A percentile compares a stretch with the other conserved stretches of the same genome.
Conservation (phyloP, 2,113 vertebrate genomes). For the Hemicordylus capensis region DNA sequence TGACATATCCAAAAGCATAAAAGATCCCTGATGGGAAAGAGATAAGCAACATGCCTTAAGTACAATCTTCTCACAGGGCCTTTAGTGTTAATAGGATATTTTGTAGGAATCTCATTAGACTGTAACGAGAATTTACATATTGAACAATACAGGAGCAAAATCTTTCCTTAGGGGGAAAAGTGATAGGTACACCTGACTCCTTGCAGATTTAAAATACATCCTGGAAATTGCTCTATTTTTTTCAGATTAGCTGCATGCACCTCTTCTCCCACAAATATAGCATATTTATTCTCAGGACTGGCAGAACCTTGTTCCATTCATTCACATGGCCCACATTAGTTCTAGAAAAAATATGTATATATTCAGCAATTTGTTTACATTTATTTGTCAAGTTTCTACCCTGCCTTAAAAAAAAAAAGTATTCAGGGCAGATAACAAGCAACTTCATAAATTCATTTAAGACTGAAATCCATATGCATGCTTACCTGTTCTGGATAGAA, state of each 20-base stretch:
- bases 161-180: slow-evolving; percentile 59
- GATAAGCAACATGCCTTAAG: slow-evolving; percentile 62
- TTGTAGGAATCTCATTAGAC: slow-evolving; percentile 64
- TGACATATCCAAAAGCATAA: slow-evolving; percentile 59
- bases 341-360: neutral
- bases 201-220: slow-evolving; percentile 39
- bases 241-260: neutral
- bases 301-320: neutral
- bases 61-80: slow-evolving; percentile 49
- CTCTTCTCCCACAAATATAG: neutral
- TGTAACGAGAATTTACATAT: slow-evolving; percentile 63
- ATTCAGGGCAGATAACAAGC: neutral
- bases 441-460: neutral
- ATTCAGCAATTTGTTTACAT: no score
- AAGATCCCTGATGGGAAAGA: slow-evolving; percentile 62
- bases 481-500: neutral
- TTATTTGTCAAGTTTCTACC: neutral
- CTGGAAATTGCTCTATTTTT: slow-evolving; percentile 29
- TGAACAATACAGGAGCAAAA: slow-evolving; percentile 50
- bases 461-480: no score
- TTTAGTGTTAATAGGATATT: slow-evolving; percentile 63
- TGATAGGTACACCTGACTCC: slow-evolving; percentile 44
- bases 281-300: neutral
- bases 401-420: neutral
- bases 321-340: neutral